phyloP scores from a whole-genome alignment of 2,113 vertebrate species.

The Puffinus mauretanicus region DNA sequence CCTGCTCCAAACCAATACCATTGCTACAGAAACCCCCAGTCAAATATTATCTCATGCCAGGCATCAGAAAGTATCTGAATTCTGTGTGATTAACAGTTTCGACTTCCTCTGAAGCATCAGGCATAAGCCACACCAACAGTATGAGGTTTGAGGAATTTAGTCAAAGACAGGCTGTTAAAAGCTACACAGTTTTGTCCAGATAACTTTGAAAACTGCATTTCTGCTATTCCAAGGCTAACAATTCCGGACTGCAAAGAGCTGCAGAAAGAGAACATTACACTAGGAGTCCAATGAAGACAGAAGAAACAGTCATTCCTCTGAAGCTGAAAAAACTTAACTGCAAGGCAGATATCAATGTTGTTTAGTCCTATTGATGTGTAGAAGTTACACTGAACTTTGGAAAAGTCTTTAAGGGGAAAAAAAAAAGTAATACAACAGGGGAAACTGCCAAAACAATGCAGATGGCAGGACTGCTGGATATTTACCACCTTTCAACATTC shows the following conservation, averaged over 20 bases:
- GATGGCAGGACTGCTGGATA: background rate
- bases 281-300: background rate
- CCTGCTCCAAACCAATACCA: background rate
- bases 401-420: background rate
- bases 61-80: background rate
- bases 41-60: background rate
- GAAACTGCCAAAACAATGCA: background rate
- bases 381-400: background rate
- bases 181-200: background rate
- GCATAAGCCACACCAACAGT: background rate
- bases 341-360: background rate
- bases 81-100: background rate
- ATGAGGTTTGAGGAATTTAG: background rate
- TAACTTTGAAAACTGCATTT: conserved; percentile 14
- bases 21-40: background rate
- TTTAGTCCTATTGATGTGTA: background rate
- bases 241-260: background rate
- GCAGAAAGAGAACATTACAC: background rate
- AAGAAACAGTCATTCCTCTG: background rate
- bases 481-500: background rate
- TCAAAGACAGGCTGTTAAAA: background rate
- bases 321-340: background rate
- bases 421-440: background rate
- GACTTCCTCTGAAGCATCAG: background rate
- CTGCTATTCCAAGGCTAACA: background rate